Evolutionary conservation across 1,140 invertebrate genomes (phyloP), one percentile per base, ranked within the genome.

Genomic region (Brachystomella parvula): DNA sequence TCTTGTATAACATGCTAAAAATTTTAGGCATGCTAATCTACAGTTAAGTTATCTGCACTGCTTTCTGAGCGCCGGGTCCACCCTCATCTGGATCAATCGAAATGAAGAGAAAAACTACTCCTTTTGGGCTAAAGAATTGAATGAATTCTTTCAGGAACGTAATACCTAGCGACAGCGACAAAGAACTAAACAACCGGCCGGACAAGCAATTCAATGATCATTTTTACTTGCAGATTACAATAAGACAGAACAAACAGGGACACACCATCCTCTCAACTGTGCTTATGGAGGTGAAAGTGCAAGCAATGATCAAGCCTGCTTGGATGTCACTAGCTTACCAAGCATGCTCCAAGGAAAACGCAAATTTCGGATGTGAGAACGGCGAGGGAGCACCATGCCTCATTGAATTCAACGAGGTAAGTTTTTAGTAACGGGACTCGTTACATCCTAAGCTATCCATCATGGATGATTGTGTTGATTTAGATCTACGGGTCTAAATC

Each of bases 31-130:
- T n/a, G n/a, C n/a, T n/a, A n/a, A n/a, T n/a, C n/a, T n/a, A n/a
- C n/a, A n/a, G n/a, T n/a, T n/a, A n/a, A n/a, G n/a, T n/a, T n/a
- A n/a, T n/a, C n/a, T n/a, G n/a, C n/a, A n/a, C n/a, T n/a, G n/a
- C n/a, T n/a, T n/a, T n/a, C n/a, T n/a, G 65, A 92, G 93, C 79
- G 87, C 94, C 74, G 92, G 94, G 77, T 94, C 90, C 76, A 95
- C 94, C 57, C 83, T 97, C 63, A 92, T 98, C 76, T 92, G 92
- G 87, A 95, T 94, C 82, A 87, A 87, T 78, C 85, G 86, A 70
- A 86, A 84, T 68, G 86, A 90, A 71, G 81, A 85, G 74, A 86
- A 87, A 58, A 91, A 90, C 74, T 87, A 85, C 76, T 81, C 86
- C 69, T 84, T 87, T 71, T 94, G 91, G 91, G 84, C 85, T 61